Evolutionary conservation across 2,797 vertebrate genomes (phyloP), one percentile per base, ranked within the genome.

Genomic region (Hafferia zeledoni): DNA sequence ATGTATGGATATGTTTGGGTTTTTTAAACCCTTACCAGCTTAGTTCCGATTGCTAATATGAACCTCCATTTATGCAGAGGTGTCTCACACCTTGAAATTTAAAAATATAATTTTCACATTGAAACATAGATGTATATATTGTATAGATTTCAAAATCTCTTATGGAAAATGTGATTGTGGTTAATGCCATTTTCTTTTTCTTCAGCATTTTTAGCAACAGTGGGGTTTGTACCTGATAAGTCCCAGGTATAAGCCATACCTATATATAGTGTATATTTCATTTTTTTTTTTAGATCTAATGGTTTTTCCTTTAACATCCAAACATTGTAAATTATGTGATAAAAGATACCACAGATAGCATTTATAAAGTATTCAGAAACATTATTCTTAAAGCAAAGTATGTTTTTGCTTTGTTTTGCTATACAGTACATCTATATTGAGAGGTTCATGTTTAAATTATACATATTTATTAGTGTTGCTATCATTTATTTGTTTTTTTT

Each of bases 341-440:
- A 97, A 97, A 97, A 97, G 96, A 98, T 97, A 96, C 98, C 95
- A 96, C 97, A 98, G 96, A 98, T 98, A 98, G 94, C 98, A 97
- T 98, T 98, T 98, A 98, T 98, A 98, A 98, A 98, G 96, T 98
- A 98, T 98, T 98, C 98, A 98, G 97, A 98, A 98, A 96, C 98
- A 97, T 97, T 98, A 98, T 98, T 98, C 97, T 98, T 97, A 97
- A 98, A 98, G 97, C 98, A 97, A 98, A 98, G 95, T 98, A 98
- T 97, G 97, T 96, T 97, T 97, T 97, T 97, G 97, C 98, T 98
- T 97, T 97, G 95, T 98, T 98, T 98, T 97, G 96, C 98, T 98
- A 97, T 97, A 98, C 98, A 98, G 97, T 98, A 97, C 98, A 98
- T 98, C 98, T 98, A 98, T 98, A 98, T 98, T 97, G 97, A 98